A percentile compares a stretch with the other conserved stretches of the same genome.
phyloP scores from a whole-genome alignment of 2,113 vertebrate species.

The Oxygymnocypris stewartii region DNA sequence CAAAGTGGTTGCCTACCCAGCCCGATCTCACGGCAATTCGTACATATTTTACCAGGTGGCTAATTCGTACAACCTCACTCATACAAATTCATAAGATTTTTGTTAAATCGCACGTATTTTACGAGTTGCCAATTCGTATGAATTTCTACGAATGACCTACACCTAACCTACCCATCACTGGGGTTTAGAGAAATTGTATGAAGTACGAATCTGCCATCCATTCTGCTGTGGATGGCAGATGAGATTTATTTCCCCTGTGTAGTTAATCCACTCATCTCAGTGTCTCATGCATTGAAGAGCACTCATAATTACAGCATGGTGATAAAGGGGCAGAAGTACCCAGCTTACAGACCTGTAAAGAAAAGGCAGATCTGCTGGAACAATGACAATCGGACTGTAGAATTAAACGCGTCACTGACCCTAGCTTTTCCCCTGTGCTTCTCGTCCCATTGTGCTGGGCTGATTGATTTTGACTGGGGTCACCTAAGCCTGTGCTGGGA shows the following conservation, averaged over 20 bases:
- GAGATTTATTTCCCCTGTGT: slow-evolving; percentile 69
- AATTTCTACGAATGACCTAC: too few species aligned
- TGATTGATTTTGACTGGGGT: slow-evolving; percentile 76
- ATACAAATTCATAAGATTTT: too few species aligned
- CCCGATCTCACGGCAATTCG: too few species aligned
- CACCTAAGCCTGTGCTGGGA: slow-evolving; percentile 67
- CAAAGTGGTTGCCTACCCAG: slow-evolving; percentile 52
- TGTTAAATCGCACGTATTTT: too few species aligned
- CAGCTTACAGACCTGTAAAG: slow-evolving; percentile 61
- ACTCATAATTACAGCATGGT: slow-evolving; percentile 68
- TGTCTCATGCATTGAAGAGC: slow-evolving; percentile 70
- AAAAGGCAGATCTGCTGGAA: slow-evolving; percentile 56
- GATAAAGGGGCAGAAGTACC: slow-evolving; percentile 61
- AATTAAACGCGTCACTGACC: slow-evolving; percentile 69
- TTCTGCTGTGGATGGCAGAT: slow-evolving; percentile 66
- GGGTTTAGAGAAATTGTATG: too few species aligned
- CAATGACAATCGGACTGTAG: slow-evolving; percentile 63
- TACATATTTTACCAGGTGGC: too few species aligned
- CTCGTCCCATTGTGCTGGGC: slow-evolving; percentile 69
- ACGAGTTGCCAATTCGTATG: too few species aligned
- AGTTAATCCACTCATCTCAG: slow-evolving; percentile 78
- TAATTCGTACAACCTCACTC: too few species aligned
- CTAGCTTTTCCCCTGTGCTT: slow-evolving; percentile 61
- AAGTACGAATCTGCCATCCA: too few species aligned
- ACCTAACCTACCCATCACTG: too few species aligned